Base-by-base conservation (phyloP, 1,140 invertebrate genomes). In the Calycopis cecrops region DNA sequence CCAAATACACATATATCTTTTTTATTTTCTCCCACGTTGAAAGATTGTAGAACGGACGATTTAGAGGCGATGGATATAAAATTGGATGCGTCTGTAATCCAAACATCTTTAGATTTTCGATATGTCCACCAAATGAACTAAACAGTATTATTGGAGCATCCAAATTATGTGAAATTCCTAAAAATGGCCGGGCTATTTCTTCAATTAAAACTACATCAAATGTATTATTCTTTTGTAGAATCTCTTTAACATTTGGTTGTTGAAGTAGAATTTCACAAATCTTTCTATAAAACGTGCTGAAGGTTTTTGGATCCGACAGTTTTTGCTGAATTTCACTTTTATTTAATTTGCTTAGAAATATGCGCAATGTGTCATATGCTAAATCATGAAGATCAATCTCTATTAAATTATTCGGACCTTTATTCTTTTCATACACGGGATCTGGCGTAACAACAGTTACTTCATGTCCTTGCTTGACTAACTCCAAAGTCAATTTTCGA, bases 381-480 rank as follows among this genome's bases (percentile, higher is more conserved):
- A 76, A 33, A 38, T 80, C 63, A 37, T 77, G 76, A 2, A 87
- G 53, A 35, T 87, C 78, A 3, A 87, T 73, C 73, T 85, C 72
- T n/a, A 52, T 82, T 8, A 78, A 63, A 51, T 85, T 85, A 4
- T 44, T 40, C 6, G 69, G 67, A 10, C 53, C 16, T 42, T 69
- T n/a, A 0, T 65, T 62, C 10, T 74, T 72, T 7, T 67, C 44
- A 37, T 67, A 72, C 0, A 50, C 68, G 10, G 85, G 83, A 69
- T 85, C 66, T 11, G 80, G 54, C 9, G 85, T 88, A 8, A 87
- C 51, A 0, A 83, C 67, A 1, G 81, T 76, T 0, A 91, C 67
- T 56, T 89, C 72, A 64, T 91, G 90, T 9, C 89, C 90, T 47
- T 78, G 66, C 34, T 73, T 81, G 0, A 71, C 76, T 21, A 91